Conservation (phyloP, 1,140 invertebrate genomes). For the Mizuhopecten yessoensis region DNA sequence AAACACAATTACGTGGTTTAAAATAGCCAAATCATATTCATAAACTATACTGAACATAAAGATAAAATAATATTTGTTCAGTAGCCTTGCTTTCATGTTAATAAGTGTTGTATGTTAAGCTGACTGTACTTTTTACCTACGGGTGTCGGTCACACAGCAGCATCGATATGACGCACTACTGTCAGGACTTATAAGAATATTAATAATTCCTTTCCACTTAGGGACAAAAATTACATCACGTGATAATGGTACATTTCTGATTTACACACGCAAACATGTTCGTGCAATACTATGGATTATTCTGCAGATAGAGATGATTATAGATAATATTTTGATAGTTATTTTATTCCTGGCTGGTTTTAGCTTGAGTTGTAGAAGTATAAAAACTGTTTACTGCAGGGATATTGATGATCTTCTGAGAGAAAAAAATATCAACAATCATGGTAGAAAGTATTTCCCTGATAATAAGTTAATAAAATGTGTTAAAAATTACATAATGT, state of each 20-base stretch:
- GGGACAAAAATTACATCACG: slow-evolving; percentile 37
- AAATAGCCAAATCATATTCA: too few species aligned
- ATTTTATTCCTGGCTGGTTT: background rate
- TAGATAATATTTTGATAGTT: too few species aligned
- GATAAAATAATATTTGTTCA: too few species aligned
- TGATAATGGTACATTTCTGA: slow-evolving; percentile 27
- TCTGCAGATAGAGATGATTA: background rate
- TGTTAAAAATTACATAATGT: too few species aligned
- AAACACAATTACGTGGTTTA: too few species aligned
- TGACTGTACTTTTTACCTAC: background rate
- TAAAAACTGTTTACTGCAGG: background rate
- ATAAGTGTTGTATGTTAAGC: too few species aligned
- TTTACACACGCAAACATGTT: slow-evolving; percentile 20
- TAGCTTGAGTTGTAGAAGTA: background rate
- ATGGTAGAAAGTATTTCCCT: too few species aligned
- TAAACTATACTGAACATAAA: too few species aligned
- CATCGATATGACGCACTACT: background rate
- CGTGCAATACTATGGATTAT: background rate
- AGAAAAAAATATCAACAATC: too few species aligned
- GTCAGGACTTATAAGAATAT: slow-evolving; percentile 38
- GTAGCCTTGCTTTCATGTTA: too few species aligned
- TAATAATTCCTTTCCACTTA: slow-evolving; percentile 29
- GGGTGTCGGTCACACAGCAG: background rate
- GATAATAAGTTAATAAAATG: too few species aligned
- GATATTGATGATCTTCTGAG: too few species aligned